Conservation (phyloP, 2,888 invertebrate genomes). For the Aromia moschata region DNA sequence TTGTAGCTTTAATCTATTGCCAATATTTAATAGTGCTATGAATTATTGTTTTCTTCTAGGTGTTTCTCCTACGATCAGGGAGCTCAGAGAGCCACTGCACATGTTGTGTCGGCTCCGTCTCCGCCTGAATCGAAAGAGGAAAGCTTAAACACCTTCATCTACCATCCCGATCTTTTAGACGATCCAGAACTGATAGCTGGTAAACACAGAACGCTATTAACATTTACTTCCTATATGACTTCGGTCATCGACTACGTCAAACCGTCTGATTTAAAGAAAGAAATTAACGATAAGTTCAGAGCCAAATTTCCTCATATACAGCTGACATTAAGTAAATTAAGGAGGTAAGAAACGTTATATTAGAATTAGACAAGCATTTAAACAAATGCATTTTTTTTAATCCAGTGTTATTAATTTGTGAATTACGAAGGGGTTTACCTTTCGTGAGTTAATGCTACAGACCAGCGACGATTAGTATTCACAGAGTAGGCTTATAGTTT, state of each 20-base stretch:
- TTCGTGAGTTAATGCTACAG: no score
- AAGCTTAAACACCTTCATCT: slow-evolving; percentile 57
- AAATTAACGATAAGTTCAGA: slow-evolving; percentile 95
- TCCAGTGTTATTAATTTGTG: no score
- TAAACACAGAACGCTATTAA: slow-evolving; percentile 85
- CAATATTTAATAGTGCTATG: no score
- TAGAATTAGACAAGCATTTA: no score
- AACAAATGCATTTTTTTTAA: no score
- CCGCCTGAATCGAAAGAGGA: slow-evolving; percentile 63
- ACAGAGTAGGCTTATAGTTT: no score
- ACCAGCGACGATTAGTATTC: no score
- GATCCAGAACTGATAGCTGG: slow-evolving; percentile 93
- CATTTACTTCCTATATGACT: slow-evolving; percentile 91
- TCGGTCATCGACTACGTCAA: slow-evolving; percentile 97
- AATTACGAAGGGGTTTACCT: no score
- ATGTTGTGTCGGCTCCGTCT: slow-evolving; percentile 63
- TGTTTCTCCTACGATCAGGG: slow-evolving; percentile 78
- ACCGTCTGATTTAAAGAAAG: slow-evolving; percentile 94
- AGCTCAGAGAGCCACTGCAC: slow-evolving; percentile 64
- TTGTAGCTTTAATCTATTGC: no score
- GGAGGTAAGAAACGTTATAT: slow-evolving; percentile 73
- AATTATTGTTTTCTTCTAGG: slow-evolving; percentile 62
- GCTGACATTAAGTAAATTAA: slow-evolving; percentile 92
- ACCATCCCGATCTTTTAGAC: slow-evolving; percentile 89
- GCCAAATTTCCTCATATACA: slow-evolving; percentile 96